Conservation (phyloP, 2,113 vertebrate species). For the Bucco capensis region DNA sequence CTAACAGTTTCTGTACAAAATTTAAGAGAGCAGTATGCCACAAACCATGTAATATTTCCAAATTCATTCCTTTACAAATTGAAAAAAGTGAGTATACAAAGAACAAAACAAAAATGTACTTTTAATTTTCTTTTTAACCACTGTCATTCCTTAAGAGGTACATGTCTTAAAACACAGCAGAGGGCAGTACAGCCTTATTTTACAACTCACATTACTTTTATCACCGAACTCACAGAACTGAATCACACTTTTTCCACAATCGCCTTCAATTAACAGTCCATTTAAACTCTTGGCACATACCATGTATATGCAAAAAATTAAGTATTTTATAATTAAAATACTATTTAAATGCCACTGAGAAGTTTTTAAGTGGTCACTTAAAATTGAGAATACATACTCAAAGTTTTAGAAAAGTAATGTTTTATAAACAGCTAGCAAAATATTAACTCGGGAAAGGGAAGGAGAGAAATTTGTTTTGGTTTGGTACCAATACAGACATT, state of each 20-base stretch:
- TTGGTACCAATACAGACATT: background rate
- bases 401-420: background rate
- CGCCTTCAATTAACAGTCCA: background rate
- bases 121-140: background rate
- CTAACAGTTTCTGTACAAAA: background rate
- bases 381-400: background rate
- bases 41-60: background rate
- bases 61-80: background rate
- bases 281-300: background rate
- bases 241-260: background rate
- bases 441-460: background rate
- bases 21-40: background rate
- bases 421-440: background rate
- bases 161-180: slow-evolving; percentile 4
- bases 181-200: slow-evolving; percentile 49
- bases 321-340: background rate
- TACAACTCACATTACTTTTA: background rate
- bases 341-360: background rate
- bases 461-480: background rate
- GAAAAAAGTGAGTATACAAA: background rate
- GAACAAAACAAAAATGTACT: background rate
- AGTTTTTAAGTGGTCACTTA: background rate
- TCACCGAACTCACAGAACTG: background rate
- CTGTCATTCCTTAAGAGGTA: background rate
- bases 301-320: background rate